A percentile compares a stretch with the other conserved stretches of the same genome.
Evolutionary conservation across 2,113 vertebrate species (phyloP).

Genomic region (Myotis brandtii): DNA sequence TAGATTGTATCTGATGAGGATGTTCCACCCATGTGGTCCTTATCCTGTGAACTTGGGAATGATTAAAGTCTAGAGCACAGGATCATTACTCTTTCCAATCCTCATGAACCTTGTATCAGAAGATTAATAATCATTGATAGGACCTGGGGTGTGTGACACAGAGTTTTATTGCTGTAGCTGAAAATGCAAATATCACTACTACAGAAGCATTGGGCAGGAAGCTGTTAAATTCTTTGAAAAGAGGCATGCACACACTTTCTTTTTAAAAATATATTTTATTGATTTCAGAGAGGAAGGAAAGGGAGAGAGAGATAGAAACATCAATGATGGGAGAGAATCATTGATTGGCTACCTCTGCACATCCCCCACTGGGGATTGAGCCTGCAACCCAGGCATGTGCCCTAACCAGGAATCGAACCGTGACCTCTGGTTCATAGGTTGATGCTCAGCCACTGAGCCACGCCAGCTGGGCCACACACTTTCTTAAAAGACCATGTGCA

Average conservation of each 20-base stretch:
- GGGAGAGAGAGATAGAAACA: too few relatives aligned
- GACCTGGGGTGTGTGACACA: neutral
- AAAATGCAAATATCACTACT: conserved; percentile 10
- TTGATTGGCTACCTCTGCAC: too few relatives aligned
- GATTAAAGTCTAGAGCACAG: neutral
- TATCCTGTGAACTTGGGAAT: conserved; percentile 41
- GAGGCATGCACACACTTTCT: neutral
- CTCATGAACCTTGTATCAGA: neutral
- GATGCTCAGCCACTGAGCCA: too few relatives aligned
- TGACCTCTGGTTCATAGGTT: too few relatives aligned
- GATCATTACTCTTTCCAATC: neutral
- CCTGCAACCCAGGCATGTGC: too few relatives aligned
- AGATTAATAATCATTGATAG: neutral
- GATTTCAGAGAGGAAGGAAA: neutral
- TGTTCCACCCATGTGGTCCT: neutral
- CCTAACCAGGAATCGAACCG: too few relatives aligned
- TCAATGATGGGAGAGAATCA: too few relatives aligned
- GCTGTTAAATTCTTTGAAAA: conserved; percentile 37
- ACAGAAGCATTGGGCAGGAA: neutral
- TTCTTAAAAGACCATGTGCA: conserved; percentile 24
- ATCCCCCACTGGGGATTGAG: too few relatives aligned
- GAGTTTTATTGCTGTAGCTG: conserved; percentile 31
- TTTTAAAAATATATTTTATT: conserved; percentile 7
- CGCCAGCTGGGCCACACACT: neutral
- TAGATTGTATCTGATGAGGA: neutral